A percentile compares a stretch with the other conserved stretches of the same genome.
Evolutionary conservation across 2,888 invertebrate species (phyloP).

Genomic region (Hirtodrosophila confusa): DNA sequence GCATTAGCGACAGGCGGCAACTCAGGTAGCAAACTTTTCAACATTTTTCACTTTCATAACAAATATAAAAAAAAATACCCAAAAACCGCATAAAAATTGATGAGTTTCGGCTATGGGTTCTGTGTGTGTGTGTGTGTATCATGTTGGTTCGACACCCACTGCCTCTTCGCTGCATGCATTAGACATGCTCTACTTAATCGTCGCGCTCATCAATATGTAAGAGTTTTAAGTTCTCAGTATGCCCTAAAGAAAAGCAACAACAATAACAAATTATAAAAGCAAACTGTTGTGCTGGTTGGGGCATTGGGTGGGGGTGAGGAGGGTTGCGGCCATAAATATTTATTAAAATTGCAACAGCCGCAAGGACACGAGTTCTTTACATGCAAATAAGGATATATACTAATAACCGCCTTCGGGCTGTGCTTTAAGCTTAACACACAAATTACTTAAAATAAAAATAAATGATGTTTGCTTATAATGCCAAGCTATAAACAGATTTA

Average conservation of each 20-base stretch:
- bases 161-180: constrained; percentile 37
- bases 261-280: constrained; percentile 54
- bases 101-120: constrained; percentile 49
- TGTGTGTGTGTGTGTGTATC: constrained; percentile 14
- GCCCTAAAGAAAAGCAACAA: constrained; percentile 28
- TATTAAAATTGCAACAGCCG: constrained; percentile 46
- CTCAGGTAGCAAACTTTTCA: constrained; percentile 32
- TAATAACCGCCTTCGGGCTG: background rate
- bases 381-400: constrained; percentile 16
- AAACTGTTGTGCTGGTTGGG: constrained; percentile 28
- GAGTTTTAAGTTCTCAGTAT: constrained; percentile 51
- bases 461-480: background rate
- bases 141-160: constrained; percentile 18
- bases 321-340: constrained; percentile 40
- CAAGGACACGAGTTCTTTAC: constrained; percentile 4
- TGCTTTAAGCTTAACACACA: background rate
- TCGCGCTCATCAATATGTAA: constrained; percentile 62
- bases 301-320: too few relatives aligned
- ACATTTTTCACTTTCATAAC: constrained; percentile 56
- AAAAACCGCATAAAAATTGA: constrained; percentile 61
- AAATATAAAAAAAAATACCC: constrained; percentile 35
- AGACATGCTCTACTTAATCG: constrained; percentile 61
- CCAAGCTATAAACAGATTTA: too few relatives aligned
- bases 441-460: background rate
- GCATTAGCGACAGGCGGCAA: constrained; percentile 49